Evolutionary conservation across 2,113 vertebrate species (phyloP).

Genomic region (Carassius carassius): DNA sequence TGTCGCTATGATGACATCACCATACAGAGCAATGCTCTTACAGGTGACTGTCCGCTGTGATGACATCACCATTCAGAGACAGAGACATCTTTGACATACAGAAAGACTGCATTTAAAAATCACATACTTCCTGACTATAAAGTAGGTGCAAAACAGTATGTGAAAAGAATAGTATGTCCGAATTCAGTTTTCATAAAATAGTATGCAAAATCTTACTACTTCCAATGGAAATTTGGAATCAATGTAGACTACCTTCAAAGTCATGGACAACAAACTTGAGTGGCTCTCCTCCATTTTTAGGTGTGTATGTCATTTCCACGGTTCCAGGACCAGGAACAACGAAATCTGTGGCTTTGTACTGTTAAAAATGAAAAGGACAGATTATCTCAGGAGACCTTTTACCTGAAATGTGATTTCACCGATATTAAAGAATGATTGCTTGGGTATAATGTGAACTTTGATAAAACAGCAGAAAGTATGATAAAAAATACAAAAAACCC

Average conservation of each 20-base stretch:
- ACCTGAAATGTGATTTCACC: neutral
- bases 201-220: neutral
- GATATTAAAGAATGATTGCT: neutral
- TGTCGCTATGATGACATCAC: too few relatives aligned
- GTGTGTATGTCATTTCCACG: slow-evolving; percentile 93
- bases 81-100: neutral
- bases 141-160: neutral
- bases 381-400: neutral
- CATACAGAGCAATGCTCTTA: too few relatives aligned
- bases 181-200: neutral
- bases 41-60: neutral
- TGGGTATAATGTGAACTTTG: neutral
- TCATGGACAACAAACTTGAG: slow-evolving; percentile 84
- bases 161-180: neutral
- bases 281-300: slow-evolving; percentile 80
- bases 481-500: neutral
- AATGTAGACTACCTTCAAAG: slow-evolving; percentile 82
- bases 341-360: slow-evolving; percentile 99
- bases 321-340: slow-evolving; percentile 92
- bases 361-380: slow-evolving; percentile 33
- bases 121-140: neutral
- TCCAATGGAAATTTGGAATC: neutral
- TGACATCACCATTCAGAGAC: neutral
- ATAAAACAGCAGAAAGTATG: neutral
- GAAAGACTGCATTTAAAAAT: neutral